Percentiles rank a stretch among this genome's conserved stretches.
Conservation (phyloP, 2,113 vertebrate genomes). For the Bos javanicus region DNA sequence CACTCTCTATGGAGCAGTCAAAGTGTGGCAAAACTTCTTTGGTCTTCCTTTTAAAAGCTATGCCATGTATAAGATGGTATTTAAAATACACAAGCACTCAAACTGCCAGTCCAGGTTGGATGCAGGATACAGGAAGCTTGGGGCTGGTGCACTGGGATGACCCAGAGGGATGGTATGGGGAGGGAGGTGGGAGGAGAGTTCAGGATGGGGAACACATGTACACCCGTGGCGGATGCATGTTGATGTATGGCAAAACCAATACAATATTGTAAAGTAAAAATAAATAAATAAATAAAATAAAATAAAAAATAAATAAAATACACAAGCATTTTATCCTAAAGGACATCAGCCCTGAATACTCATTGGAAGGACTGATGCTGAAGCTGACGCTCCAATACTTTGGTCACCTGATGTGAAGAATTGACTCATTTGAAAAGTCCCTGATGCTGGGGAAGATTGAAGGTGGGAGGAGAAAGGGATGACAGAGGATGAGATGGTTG, state of each 20-base stretch:
- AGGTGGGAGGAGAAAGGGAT: neutral
- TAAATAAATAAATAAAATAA: too few relatives aligned
- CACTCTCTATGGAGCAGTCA: accelerated
- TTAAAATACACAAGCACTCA: neutral
- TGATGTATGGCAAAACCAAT: too few relatives aligned
- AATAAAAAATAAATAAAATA: neutral
- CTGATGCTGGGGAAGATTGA: neutral
- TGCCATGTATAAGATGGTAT: neutral
- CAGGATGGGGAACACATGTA: too few relatives aligned
- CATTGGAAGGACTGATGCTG: neutral
- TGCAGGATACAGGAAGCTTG: too few relatives aligned
- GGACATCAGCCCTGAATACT: neutral
- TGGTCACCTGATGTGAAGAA: neutral
- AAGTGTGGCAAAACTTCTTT: too few relatives aligned
- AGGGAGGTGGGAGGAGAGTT: too few relatives aligned
- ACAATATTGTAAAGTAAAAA: too few relatives aligned
- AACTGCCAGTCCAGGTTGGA: neutral
- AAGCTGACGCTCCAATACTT: neutral
- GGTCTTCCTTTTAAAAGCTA: neutral
- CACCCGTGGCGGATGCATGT: too few relatives aligned
- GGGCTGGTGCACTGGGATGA: too few relatives aligned
- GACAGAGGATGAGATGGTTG: neutral
- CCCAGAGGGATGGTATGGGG: too few relatives aligned
- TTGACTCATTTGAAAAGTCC: neutral
- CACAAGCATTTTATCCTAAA: neutral